Percentiles rank a stretch among this genome's conserved stretches.
Evolutionary conservation across 2,888 invertebrate species (phyloP).

Genomic region (Pterostichus niger): DNA sequence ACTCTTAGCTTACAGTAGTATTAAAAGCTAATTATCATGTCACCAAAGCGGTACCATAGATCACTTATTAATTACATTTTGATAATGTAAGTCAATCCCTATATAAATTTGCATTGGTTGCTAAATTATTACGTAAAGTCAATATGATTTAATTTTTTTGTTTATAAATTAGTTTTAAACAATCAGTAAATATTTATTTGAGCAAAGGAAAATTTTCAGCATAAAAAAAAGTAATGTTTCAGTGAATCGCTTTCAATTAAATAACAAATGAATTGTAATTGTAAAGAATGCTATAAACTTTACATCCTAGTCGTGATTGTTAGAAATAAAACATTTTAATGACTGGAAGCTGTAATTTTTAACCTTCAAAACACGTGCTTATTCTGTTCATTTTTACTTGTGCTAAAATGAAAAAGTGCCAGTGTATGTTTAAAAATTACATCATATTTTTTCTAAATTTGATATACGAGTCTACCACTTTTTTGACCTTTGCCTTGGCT

Average conservation of each 20-base stretch:
- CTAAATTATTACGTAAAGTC: too few species aligned
- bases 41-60: too few species aligned
- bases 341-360: neutral
- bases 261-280: conserved; percentile 17
- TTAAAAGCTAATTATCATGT: too few species aligned
- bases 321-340: conserved; percentile 26
- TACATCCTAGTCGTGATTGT: conserved; percentile 35
- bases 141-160: too few species aligned
- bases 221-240: too few species aligned
- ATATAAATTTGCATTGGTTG: too few species aligned
- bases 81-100: too few species aligned
- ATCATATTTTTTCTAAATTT: conserved; percentile 53
- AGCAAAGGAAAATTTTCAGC: too few species aligned
- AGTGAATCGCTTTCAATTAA: neutral
- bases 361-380: conserved; percentile 44
- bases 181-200: too few species aligned
- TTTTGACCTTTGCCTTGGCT: conserved; percentile 37
- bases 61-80: too few species aligned
- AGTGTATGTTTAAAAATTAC: conserved; percentile 46
- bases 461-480: neutral
- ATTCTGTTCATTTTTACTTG: conserved; percentile 21
- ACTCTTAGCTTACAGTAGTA: too few species aligned
- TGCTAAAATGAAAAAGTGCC: conserved; percentile 22
- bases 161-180: too few species aligned
- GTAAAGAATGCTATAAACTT: conserved; percentile 5